Conservation (phyloP, 2,113 vertebrate species). For the Pongo abelii region DNA sequence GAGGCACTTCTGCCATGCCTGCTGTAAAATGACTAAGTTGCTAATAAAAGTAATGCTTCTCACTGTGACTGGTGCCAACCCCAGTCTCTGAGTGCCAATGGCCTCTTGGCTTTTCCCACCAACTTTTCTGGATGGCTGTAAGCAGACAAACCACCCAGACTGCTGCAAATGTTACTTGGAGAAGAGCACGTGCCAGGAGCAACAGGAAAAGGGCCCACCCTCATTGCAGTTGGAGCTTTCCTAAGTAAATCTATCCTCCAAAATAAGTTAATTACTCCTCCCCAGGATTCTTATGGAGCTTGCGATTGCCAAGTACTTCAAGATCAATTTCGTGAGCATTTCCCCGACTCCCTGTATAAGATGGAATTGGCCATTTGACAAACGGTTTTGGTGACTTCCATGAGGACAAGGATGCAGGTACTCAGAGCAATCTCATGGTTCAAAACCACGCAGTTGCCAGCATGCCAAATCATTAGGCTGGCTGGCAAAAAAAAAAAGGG, state of each 20-base stretch:
- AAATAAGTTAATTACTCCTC: constrained; percentile 60
- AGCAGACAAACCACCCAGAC: constrained; percentile 77
- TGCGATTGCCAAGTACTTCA: constrained; percentile 50
- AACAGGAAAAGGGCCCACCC: constrained; percentile 77
- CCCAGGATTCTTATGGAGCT: constrained; percentile 32
- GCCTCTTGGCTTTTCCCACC: constrained; percentile 74
- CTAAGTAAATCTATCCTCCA: constrained; percentile 71
- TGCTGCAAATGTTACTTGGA: constrained; percentile 61
- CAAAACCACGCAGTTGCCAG: constrained; percentile 4
- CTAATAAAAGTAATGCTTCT: constrained; percentile 73
- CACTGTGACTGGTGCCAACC: constrained; percentile 57
- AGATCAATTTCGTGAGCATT: constrained; percentile 62
- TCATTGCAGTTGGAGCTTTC: constrained; percentile 56
- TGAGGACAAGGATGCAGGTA: not conserved
- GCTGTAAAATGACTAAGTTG: constrained; percentile 42
- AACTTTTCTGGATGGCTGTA: constrained; percentile 67
- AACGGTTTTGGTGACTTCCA: not conserved
- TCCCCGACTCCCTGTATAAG: constrained; percentile 21
- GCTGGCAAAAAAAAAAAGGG: not conserved
- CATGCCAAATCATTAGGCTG: constrained; percentile 13
- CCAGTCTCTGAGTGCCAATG: constrained; percentile 49
- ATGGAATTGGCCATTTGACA: constrained; percentile 38
- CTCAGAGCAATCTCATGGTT: not conserved
- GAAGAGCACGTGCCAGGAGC: constrained; percentile 67
- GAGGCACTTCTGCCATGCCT: not conserved